Base-by-base conservation (phyloP, 2,888 invertebrate genomes). In the Drosophila testacea region DNA sequence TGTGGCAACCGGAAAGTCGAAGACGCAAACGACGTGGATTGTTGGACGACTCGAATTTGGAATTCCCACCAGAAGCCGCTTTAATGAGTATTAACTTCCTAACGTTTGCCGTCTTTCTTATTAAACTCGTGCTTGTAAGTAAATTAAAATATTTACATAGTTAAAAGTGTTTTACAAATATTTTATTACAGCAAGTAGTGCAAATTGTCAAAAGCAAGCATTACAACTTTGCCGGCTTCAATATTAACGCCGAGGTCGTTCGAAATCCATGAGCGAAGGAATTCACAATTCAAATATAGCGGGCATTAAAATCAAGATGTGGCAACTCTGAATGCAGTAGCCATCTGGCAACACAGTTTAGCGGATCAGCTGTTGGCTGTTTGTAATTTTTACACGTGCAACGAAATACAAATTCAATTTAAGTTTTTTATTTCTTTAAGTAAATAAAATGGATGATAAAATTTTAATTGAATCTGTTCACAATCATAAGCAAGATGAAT, bases 61-160 rank as follows among this genome's bases (percentile, higher is more conserved):
- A 96, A 77, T 96, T 97, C 91, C 96, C 97, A 10, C 96, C 97
- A 4, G 97, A 97, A 92, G 95, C 96, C 48, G 95, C 97, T 0
- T 93, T 97, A 55, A 95, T 97, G 94, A 96, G 96, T 39, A 96
- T 97, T 77, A 96, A 96, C 27, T 97, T 97, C 91, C 93, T 97
- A 9, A 96, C 97, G 0, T 97, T 97, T 91, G 96, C 97, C 0
- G 96, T 97, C 6, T 97, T 96, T 89, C 94, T 97, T 61, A 95
- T 97, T 55, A 96, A 97, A 93, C 93, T 97, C 38, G 96, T 97
- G 38, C 93, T 96, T 94, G 97, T 97, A 94, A 94, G 94, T 70
- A 13, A 4, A 48, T 11, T 13, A 28, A 13, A 42, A 4, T 57
- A 11, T 4, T 5, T 9, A 10, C 1, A 30, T 10, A 13, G 13